Conservation (phyloP, 37 sponge, comb jelly and placozoan genomes). For the Eunapius fragilis region DNA sequence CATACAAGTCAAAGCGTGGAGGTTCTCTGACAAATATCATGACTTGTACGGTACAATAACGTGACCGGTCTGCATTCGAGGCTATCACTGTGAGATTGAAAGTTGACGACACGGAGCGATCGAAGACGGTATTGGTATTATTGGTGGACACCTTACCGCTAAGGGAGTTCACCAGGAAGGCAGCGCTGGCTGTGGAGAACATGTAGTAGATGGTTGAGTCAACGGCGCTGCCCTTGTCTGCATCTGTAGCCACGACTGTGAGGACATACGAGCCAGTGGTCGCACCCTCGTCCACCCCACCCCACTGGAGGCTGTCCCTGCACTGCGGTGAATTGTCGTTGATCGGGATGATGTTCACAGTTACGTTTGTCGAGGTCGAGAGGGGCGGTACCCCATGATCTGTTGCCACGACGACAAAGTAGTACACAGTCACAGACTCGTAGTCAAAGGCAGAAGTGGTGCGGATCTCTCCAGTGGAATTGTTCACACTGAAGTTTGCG, state of each 20-base stretch:
- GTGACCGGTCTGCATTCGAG: slow-evolving; percentile 14
- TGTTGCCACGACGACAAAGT: slow-evolving; percentile 42
- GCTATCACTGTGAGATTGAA: slow-evolving; percentile 43
- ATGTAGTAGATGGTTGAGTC: background rate
- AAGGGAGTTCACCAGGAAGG: background rate
- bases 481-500: slow-evolving; percentile 41
- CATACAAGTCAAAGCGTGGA: slow-evolving; percentile 16
- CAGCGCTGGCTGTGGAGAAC: background rate
- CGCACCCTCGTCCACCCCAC: slow-evolving; percentile 27
- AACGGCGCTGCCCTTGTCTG: slow-evolving; percentile 44
- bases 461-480: slow-evolving; percentile 57
- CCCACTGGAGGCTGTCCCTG: background rate
- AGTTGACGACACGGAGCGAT: background rate
- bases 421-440: slow-evolving; percentile 50
- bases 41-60: slow-evolving; percentile 21
- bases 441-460: slow-evolving; percentile 36
- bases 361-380: slow-evolving; percentile 37
- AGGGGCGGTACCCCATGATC: slow-evolving; percentile 37
- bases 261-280: slow-evolving; percentile 27
- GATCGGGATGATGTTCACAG: slow-evolving; percentile 47
- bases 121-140: slow-evolving; percentile 20
- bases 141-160: slow-evolving; percentile 33
- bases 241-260: slow-evolving; percentile 57
- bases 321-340: slow-evolving; percentile 82
- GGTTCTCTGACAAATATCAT: slow-evolving; percentile 42